Evolutionary conservation across 53 echinoderm and acorn worm species (phyloP), one percentile per base, ranked within the genome.

Genomic region (Echinarachnius parma): DNA sequence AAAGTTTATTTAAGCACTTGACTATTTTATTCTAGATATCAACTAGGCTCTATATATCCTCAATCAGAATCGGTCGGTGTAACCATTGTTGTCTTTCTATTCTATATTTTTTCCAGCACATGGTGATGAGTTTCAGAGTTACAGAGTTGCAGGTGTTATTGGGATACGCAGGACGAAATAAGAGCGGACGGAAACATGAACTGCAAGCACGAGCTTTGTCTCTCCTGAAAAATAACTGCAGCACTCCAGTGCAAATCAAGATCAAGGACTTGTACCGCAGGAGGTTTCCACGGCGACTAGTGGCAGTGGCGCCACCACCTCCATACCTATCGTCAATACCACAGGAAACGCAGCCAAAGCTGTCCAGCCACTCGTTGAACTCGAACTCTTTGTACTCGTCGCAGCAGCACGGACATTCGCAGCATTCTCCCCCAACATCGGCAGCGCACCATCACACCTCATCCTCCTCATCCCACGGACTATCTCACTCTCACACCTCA

Each of bases 101-200:
- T 24, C 19, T 56, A 66, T 61, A 45, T 16, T 23, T 19, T 79
- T 80, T 76, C 22, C 90, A 95, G 96, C 96, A 91, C 48, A 95
- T 95, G 96, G 79, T 95, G 48, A 90, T 91, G 80, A 95, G 96
- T 75, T 95, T 95, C 62, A 65, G 96, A 25, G 96, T 91, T 30
- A 84, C 96, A 10, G 96, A 95, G 44, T 83, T 95, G 25, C 96
- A 95, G 66, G 96, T 95, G 27, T 80, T 95, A 46, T 58, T 95
- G 25, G 96, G 96, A 48, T 95, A 87, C 74, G 96, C 96, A 31
- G 96, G 96, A 60, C 84, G 89, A 31, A 95, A 95, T 39, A 95
- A 95, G 66, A 91, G 90, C 34, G 96, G 91, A 46, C 80, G 91
- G 21, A 95, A 95, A 71, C 96, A 95, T 87, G 96, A 95, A 82